Evolutionary conservation across 2,888 invertebrate genomes (phyloP).

Genomic region (Idaea dimidiata): DNA sequence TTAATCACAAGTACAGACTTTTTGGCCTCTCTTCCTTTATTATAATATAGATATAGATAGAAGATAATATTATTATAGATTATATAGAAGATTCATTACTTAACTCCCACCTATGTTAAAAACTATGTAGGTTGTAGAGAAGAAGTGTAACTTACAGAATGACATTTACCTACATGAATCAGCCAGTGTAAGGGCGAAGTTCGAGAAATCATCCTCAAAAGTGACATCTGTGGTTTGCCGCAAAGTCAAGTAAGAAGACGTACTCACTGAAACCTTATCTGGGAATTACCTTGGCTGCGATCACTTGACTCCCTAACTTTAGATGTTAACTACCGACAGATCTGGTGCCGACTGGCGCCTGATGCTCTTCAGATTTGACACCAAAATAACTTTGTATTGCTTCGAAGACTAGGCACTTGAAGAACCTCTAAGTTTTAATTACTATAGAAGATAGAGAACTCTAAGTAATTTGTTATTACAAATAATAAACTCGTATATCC

Average conservation of each 20-base stretch:
- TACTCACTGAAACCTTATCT: background rate
- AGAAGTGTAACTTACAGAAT: background rate
- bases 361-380: slow-evolving; percentile 26
- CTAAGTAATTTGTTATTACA: too few species aligned
- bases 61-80: too few species aligned
- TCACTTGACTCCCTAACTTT: background rate
- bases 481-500: too few species aligned
- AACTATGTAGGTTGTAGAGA: background rate
- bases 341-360: slow-evolving; percentile 37
- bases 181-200: background rate
- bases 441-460: too few species aligned
- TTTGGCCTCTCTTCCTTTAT: too few species aligned
- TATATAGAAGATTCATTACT: too few species aligned
- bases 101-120: too few species aligned
- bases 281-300: background rate
- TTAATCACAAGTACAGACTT: too few species aligned
- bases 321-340: slow-evolving; percentile 26
- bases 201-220: slow-evolving; percentile 13
- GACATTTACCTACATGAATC: background rate
- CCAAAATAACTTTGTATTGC: slow-evolving; percentile 18
- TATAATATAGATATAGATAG: too few species aligned
- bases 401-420: slow-evolving; percentile 2
- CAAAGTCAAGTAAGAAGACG: background rate
- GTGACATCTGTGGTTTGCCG: background rate
- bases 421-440: background rate